phyloP scores from a whole-genome alignment of 2,888 invertebrate species.

The Ennomos fuscantarius region DNA sequence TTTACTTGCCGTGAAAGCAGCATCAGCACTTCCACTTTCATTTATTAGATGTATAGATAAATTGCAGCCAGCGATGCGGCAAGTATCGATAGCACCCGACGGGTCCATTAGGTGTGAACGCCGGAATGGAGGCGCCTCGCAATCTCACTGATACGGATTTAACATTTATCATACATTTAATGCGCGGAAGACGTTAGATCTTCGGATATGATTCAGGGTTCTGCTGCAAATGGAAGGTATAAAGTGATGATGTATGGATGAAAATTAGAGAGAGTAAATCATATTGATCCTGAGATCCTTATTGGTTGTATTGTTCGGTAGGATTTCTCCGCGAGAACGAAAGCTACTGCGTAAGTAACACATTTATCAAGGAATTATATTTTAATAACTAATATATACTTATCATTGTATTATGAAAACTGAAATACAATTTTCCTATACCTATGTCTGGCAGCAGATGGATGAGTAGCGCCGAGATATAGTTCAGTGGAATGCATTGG shows the following conservation, averaged over 20 bases:
- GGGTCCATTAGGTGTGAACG: conserved; percentile 30
- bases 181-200: conserved; percentile 35
- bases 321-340: conserved; percentile 2
- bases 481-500: too few species aligned
- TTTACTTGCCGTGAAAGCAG: conserved; percentile 29
- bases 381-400: too few species aligned
- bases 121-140: conserved; percentile 34
- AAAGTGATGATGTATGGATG: conserved; percentile 33
- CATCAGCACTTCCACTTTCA: conserved; percentile 44
- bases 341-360: neutral
- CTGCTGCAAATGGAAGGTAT: conserved; percentile 23
- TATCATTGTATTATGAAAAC: too few species aligned
- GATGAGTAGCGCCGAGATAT: too few species aligned
- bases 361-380: too few species aligned
- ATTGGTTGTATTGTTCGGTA: conserved; percentile 14
- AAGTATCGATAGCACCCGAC: conserved; percentile 32
- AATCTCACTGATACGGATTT: conserved; percentile 38
- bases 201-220: conserved; percentile 36
- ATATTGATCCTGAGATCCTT: conserved; percentile 23
- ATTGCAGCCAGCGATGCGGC: conserved; percentile 35
- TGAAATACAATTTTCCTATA: too few species aligned
- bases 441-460: too few species aligned
- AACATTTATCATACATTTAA: conserved; percentile 43
- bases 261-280: conserved; percentile 41
- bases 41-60: conserved; percentile 40